Evolutionary conservation across 2,888 invertebrate species (phyloP).

Genomic region (Protula sp.): DNA sequence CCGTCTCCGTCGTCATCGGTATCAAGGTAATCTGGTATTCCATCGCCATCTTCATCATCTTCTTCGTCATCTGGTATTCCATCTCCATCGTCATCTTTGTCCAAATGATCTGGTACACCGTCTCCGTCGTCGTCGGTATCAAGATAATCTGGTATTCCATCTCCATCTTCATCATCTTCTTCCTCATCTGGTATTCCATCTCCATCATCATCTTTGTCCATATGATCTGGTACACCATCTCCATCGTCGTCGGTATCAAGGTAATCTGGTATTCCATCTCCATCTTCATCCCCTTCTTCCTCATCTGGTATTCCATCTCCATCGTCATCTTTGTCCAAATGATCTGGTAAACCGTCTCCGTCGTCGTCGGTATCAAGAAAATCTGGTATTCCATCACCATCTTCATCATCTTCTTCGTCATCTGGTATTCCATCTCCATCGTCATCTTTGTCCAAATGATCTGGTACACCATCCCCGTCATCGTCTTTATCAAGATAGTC

Average conservation of each 20-base stretch:
- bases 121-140: constrained; percentile 37
- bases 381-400: constrained; percentile 8
- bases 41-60: constrained; percentile 28
- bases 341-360: constrained; percentile 15
- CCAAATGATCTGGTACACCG: constrained; percentile 40
- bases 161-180: constrained; percentile 35
- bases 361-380: constrained; percentile 23
- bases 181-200: constrained; percentile 40
- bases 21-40: constrained; percentile 30
- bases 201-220: constrained; percentile 30
- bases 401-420: constrained; percentile 6
- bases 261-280: constrained; percentile 2
- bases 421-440: constrained; percentile 12
- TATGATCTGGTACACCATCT: constrained; percentile 32
- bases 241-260: constrained; percentile 25
- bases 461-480: constrained; percentile 2
- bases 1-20: constrained; percentile 27
- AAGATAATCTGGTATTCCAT: constrained; percentile 44
- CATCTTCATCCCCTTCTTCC: neutral
- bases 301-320: constrained; percentile 33
- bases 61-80: constrained; percentile 38
- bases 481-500: constrained; percentile 20
- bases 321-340: constrained; percentile 20
- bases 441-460: neutral
- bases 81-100: constrained; percentile 29